Conservation (phyloP, 2,113 vertebrate species). For the Chionomys nivalis region DNA sequence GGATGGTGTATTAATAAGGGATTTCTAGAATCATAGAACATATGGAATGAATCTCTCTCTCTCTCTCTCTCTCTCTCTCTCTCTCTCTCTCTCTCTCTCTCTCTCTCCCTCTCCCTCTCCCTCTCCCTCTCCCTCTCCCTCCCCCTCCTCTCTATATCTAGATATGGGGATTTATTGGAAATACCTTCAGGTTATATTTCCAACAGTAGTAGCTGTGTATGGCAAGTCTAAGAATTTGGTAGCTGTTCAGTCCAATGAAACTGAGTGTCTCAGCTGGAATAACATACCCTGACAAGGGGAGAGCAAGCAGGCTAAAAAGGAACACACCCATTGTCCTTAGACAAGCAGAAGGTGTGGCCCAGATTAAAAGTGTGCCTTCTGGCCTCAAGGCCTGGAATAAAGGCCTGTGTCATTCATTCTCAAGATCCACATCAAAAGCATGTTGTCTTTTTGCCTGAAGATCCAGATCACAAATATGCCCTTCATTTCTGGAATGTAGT, state of each 20-base stretch:
- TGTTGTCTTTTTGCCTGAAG: neutral
- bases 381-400: too few species aligned
- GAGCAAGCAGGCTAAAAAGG: neutral
- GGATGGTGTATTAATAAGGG: neutral
- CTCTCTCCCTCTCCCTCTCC: neutral
- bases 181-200: neutral
- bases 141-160: neutral
- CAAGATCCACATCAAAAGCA: neutral
- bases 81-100: too few species aligned
- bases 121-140: too few species aligned
- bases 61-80: too few species aligned
- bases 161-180: neutral
- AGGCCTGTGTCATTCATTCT: neutral
- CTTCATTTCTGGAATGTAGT: neutral
- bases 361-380: neutral
- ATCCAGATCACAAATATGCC: neutral
- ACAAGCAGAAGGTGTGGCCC: neutral
- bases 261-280: neutral
- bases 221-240: neutral
- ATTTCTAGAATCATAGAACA: neutral
- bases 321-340: neutral
- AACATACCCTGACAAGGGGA: neutral
- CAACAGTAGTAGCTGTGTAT: neutral
- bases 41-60: neutral
- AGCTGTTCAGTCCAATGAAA: neutral